Evolutionary conservation across 2,888 invertebrate species (phyloP), one percentile per base, ranked within the genome.

Genomic region (Antheraea yamamai): DNA sequence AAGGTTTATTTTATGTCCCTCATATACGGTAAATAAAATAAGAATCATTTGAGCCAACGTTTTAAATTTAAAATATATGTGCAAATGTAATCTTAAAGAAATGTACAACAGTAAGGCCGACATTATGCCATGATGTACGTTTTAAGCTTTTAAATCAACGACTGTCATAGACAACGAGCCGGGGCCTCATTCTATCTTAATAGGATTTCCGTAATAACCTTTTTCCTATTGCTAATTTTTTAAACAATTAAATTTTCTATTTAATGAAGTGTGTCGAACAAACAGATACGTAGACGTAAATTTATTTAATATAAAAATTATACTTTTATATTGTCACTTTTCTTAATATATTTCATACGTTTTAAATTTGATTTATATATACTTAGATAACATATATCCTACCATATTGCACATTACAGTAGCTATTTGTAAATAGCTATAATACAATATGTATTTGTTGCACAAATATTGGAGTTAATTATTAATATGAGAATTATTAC

Each of bases 51-150:
- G 7, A 30, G 16, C 4, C 6, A 66, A 66, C 18, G 14, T 30
- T 26, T 66, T 10, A 61, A 66, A 30, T 14, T 30, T 12, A 66
- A 66, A 30, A 30, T 16, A 30, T 16, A 66, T 16, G 16, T 30
- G 30, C 16, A 66, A 66, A 66, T 66, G 14, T 30, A 30, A 66
- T 23, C n/a, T 2, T 20, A 61, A 23, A 23, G n/a, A 61, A 23
- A 12, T 16, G 1, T 66, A 26, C 20, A 30, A 26, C 20, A n/a
- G 20, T 30, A n/a, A 39, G 70, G 70, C 70, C 70, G 70, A 70
- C 70, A 70, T 70, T 70, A 70, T 70, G 70, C 70, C 70, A 70
- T 39, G 39, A 70, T 39, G 39, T 39, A 70, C 39, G n/a, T 70
- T 70, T 20, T n/a, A 39, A 70, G 39, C 70, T 70, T 70, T 68